Evolutionary conservation across 2,113 vertebrate genomes (phyloP), one percentile per base, ranked within the genome.

Genomic region (Pelusios castaneus): DNA sequence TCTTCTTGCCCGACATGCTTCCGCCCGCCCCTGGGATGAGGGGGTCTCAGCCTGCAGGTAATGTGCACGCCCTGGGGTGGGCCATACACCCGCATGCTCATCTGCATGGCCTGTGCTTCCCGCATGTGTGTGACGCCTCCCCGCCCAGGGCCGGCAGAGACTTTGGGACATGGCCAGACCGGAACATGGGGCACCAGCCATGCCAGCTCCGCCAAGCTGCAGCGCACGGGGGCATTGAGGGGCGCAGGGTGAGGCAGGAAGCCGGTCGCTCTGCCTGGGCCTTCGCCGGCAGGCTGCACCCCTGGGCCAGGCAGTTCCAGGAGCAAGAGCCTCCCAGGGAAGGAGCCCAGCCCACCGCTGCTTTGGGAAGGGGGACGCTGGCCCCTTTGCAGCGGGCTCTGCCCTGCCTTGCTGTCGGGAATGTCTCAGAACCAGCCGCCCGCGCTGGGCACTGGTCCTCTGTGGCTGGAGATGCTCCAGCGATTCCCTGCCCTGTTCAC

Each of bases 1-100:
- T 56, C 52, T 97, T 98, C 94, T 96, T 96, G 78, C 95, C 91
- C 0, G 55, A 84, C 97, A 97, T 86, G 97, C 97, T 96, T 91
- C 95, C 95, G 27, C 4, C 92, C 25, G 21, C 21, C 82, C 94
- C 93, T 0, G 76, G 97, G 85, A 97, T 92, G 96, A 96, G 55
- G 95, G 94, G 31, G 1, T 84, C 95, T 49, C 82, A 84, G 4
- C 82, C 93, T 84, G 88, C 95, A 97, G 97, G 97, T 98, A 98
- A 97, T 83, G 80, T 75, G 29, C 12, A 25, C 19, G n/a, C 80
- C 43, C 47, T 5, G 34, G 21, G 12, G 55, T 43, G 8, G 31
- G 56, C 52, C 82, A 38, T 76, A 24, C 51, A 21, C n/a, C 38
- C 75, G 89, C 89, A 81, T 91, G 89, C 41, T 55, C n/a, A n/a